A percentile compares a stretch with the other conserved stretches of the same genome.
Evolutionary conservation across 2,888 invertebrate species (phyloP).

Genomic region (Linyphia triangularis): DNA sequence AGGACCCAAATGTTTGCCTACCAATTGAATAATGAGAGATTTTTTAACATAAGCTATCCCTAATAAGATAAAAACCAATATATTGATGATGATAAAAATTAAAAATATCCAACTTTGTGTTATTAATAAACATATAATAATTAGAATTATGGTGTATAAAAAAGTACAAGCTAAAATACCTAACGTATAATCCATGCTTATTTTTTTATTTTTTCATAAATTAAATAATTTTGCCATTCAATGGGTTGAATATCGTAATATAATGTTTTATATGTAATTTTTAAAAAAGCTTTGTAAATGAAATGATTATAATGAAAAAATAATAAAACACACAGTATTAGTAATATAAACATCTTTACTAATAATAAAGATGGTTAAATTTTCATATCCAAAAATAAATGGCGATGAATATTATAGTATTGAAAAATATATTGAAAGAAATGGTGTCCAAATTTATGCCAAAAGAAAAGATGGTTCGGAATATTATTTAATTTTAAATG

Average conservation of each 20-base stretch:
- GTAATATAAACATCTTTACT: constrained; percentile 24
- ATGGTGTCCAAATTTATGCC: not conserved
- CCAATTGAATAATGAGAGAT: not conserved
- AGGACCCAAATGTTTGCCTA: not conserved
- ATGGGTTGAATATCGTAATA: not conserved
- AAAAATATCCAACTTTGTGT: constrained; percentile 17
- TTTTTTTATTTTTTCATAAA: not conserved
- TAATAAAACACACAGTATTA: not conserved
- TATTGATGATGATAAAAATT: not conserved
- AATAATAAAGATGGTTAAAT: not conserved
- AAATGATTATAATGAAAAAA: not conserved
- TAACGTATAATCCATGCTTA: constrained; percentile 2
- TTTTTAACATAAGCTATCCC: not conserved
- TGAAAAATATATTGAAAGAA: not conserved
- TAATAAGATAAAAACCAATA: not conserved
- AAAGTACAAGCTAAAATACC: not conserved
- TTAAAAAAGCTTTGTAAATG: not conserved
- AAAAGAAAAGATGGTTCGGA: not conserved
- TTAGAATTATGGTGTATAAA: not conserved
- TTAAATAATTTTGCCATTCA: constrained; percentile 2
- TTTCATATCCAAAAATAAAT: not conserved
- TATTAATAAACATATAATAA: not conserved
- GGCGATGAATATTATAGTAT: not conserved
- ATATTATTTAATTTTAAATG: not conserved
- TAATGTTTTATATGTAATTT: constrained; percentile 8